Conservation (phyloP, 2,113 vertebrate species). For the Cygnus atratus region DNA sequence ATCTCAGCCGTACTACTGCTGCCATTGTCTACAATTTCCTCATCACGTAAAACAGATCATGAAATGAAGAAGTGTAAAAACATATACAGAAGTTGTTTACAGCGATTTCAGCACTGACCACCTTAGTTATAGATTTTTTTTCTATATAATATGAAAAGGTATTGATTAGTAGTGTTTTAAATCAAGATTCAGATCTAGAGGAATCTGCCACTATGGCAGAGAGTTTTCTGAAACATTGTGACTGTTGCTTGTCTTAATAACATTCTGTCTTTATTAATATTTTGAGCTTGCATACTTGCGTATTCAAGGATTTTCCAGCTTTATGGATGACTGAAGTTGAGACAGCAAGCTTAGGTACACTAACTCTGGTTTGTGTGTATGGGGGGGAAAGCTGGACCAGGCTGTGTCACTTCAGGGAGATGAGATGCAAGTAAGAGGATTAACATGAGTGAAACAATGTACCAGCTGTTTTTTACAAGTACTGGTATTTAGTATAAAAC, state of each 20-base stretch:
- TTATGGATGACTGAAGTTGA: not conserved
- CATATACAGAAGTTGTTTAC: conserved; percentile 23
- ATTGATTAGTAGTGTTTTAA: conserved; percentile 44
- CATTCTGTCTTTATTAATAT: not conserved
- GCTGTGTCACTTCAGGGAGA: not conserved
- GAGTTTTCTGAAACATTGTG: not conserved
- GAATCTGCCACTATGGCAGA: not conserved
- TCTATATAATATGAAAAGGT: not conserved
- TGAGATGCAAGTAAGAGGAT: not conserved
- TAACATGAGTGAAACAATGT: not conserved
- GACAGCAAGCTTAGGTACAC: not conserved
- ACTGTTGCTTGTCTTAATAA: not conserved
- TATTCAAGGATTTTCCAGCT: conserved; percentile 5
- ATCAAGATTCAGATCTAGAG: not conserved
- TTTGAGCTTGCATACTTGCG: not conserved
- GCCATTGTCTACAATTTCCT: conserved; percentile 45
- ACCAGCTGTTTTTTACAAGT: conserved; percentile 14
- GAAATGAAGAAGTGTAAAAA: conserved; percentile 60
- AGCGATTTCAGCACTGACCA: not conserved
- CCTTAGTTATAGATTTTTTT: conserved; percentile 35
- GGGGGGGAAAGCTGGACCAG: not conserved
- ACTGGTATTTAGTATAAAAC: not conserved
- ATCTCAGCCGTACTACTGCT: conserved; percentile 41
- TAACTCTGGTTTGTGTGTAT: not conserved
- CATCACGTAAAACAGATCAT: conserved; percentile 64